Conservation (phyloP, 2,797 vertebrate species). For the Peromyscus aztecus region DNA sequence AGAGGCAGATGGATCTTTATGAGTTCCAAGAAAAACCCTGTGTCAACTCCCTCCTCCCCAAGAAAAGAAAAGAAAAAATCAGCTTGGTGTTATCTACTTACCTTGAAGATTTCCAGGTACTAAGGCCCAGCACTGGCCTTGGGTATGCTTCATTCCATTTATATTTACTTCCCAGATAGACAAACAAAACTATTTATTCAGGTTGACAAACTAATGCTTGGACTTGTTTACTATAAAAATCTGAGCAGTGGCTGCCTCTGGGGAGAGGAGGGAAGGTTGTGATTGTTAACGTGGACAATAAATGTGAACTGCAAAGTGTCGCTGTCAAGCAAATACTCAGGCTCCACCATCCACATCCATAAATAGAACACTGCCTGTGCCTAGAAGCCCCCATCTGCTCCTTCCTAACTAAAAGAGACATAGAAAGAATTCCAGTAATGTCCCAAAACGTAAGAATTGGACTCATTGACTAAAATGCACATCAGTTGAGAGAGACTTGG, state of each 20-base stretch:
- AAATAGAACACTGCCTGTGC: background rate
- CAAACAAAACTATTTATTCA: conserved; percentile 22
- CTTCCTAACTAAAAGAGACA: background rate
- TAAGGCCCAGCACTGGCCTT: background rate
- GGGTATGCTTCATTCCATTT: background rate
- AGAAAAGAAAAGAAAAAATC: background rate
- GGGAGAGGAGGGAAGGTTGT: background rate
- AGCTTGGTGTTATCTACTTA: background rate
- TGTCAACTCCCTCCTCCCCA: background rate
- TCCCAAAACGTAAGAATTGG: background rate
- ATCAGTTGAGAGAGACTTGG: background rate
- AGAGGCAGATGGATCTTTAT: background rate
- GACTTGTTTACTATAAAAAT: background rate
- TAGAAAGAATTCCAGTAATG: conserved; percentile 13
- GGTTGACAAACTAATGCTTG: background rate
- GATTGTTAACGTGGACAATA: background rate
- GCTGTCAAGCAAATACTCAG: background rate
- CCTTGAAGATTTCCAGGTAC: background rate
- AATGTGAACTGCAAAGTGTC: background rate
- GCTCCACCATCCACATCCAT: background rate
- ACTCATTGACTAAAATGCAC: background rate
- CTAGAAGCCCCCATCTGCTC: background rate
- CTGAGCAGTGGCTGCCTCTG: background rate
- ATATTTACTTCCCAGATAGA: background rate
- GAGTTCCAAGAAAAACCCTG: background rate